Percentiles rank a stretch among this genome's conserved stretches.
These are phyloP conservation scores for Mormyrus lacerda DNA, from an alignment of 2,113 vertebrate species.

Conservation along the genomic window DNA sequence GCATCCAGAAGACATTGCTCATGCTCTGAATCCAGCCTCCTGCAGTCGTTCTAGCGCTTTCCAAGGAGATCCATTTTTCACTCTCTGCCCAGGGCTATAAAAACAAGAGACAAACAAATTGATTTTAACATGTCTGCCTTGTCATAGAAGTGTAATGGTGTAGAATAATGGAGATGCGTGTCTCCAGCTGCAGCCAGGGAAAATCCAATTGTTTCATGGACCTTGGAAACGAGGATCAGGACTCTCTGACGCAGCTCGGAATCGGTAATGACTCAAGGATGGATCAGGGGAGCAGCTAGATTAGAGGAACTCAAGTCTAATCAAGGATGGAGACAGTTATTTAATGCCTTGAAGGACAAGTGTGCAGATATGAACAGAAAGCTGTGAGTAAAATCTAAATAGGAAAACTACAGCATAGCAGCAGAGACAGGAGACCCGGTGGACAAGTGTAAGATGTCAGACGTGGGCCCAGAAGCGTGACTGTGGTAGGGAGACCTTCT, in stretches of 20 bases:
- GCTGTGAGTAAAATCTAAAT: background rate
- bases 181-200: conserved; percentile 38
- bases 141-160: conserved; percentile 50
- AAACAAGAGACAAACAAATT: conserved; percentile 62
- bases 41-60: conserved; percentile 56
- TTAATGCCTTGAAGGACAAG: background rate
- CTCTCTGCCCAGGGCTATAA: conserved; percentile 49
- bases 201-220: conserved; percentile 39
- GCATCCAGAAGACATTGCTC: conserved; percentile 49
- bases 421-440: background rate
- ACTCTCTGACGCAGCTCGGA: background rate
- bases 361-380: background rate
- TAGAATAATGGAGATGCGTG: conserved; percentile 56
- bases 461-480: background rate
- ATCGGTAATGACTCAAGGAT: background rate
- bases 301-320: background rate
- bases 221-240: background rate
- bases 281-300: background rate
- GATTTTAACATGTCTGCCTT: conserved; percentile 57
- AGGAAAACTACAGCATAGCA: background rate
- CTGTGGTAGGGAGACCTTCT: background rate
- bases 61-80: conserved; percentile 62
- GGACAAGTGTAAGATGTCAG: background rate
- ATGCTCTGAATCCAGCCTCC: conserved; percentile 42
- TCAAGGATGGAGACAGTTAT: background rate